Evolutionary conservation across 2,797 vertebrate species (phyloP), one percentile per base, ranked within the genome.

Genomic region (Enteromius argenteus): DNA sequence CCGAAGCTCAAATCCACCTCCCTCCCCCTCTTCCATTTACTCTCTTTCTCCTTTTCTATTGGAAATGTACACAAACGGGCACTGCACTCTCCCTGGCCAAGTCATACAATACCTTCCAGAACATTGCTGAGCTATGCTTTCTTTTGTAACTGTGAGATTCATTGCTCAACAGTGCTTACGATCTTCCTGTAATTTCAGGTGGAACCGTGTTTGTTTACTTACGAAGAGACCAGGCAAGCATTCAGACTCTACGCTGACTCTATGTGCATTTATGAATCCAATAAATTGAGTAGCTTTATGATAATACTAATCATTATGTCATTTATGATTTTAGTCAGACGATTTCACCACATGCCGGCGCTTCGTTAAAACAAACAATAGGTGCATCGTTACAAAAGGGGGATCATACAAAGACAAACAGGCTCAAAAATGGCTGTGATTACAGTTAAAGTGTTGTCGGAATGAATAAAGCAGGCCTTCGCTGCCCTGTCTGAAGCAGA

Each of bases 321-420:
- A 77, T 76, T 68, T 44, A 83, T 60, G 49, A 77, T 83, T 75
- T 35, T 27, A 62, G 27, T 7, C 51, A 60, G 30, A 32, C 27
- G 37, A 21, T 3, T 30, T 46, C 35, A 13, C 23, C 46, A 83
- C 35, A 83, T 58, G 35, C 37, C 14, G 19, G 10, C 42, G 21
- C 53, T 56, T 32, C 6, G n/a, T 30, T 53, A 81, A 66, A 82
- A 84, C 84, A 87, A 85, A 83, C 27, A 32, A 72, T 67, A 73
- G 58, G 13, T 51, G 42, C 21, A 37, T 53, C 19, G 6, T 56
- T 46, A 66, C 15, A 53, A 64, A 84, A 72, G 42, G 19, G 56
- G 30, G n/a, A 67, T 67, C 32, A 42, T 39, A 37, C 46, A 17
- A 39, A 53, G 10, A 66, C 51, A 58, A 42, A 76, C 39, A 76